Evolutionary conservation across 2,797 vertebrate genomes (phyloP), one percentile per base, ranked within the genome.

Genomic region (Sebastes ruberrimus): DNA sequence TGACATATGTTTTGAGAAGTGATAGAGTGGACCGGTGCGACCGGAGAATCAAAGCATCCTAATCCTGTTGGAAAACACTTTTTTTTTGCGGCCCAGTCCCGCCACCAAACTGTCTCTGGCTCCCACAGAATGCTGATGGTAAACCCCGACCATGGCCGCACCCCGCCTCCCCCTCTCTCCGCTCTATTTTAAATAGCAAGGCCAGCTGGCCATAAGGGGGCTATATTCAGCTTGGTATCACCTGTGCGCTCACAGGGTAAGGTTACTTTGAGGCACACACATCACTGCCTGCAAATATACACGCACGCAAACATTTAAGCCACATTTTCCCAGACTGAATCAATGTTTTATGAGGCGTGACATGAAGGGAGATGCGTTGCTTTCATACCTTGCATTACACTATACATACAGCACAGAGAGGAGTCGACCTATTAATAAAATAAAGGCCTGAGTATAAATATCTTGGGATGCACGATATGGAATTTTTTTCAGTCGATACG

Each of bases 191-290:
- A 96, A 96, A 96, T 96, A 96, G 95, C 86, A 94, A 73, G 83
- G 73, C 91, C 95, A 96, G 95, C 94, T 96, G 95, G 95, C 91
- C 88, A 87, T 88, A 80, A 86, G 88, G 85, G 82, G 82, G 92
- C 95, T 96, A 95, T 95, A 96, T 96, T 94, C 92, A 95, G 95
- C 92, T 82, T 88, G 86, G 92, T 92, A 93, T 96, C 94, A 95
- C 95, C 95, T 96, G 93, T 95, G 95, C 86, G 80, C 75, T 82
- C 23, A 25, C 72, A 82, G 94, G 94, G 62, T 95, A 91, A 90
- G 79, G 94, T 96, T 95, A 96, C 95, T 90, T 57, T 85, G 78
- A 85, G 77, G 56, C 73, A 33, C 76, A 56, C 88, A 82, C 90
- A 85, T 76, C 74, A 35, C 68, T 9, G 74, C 49, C 65, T 22